phyloP scores from a whole-genome alignment of 1,140 invertebrate genomes.

The Drosophila santomea region DNA sequence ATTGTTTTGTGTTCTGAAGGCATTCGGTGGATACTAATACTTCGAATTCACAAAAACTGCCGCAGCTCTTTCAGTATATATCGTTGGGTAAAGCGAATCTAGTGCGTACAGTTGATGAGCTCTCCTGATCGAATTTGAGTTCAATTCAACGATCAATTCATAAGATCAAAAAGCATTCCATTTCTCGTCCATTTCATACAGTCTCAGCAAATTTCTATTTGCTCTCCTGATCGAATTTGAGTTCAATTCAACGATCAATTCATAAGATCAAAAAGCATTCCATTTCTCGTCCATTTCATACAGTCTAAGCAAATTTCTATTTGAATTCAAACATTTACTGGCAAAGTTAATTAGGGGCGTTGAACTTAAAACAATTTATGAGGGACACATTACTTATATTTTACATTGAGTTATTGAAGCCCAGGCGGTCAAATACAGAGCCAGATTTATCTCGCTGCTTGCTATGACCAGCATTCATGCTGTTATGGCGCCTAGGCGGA shows the following conservation, averaged over 20 bases:
- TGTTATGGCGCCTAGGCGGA: constrained; percentile 35
- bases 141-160: too few relatives aligned
- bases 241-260: too few relatives aligned
- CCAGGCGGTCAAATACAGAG: constrained; percentile 81
- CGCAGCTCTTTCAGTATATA: too few relatives aligned
- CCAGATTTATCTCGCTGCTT: constrained; percentile 44
- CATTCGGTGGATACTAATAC: background rate
- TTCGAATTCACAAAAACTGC: background rate
- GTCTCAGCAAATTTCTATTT: background rate
- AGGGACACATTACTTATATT: constrained; percentile 17
- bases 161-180: background rate
- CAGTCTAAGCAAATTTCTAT: background rate
- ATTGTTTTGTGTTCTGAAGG: background rate
- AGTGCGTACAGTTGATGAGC: too few relatives aligned
- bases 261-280: background rate
- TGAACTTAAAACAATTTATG: constrained; percentile 40
- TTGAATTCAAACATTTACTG: constrained; percentile 50
- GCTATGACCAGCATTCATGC: constrained; percentile 53
- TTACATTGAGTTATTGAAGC: constrained; percentile 74
- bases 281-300: background rate
- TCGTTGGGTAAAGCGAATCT: too few relatives aligned
- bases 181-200: background rate
- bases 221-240: background rate
- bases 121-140: too few relatives aligned
- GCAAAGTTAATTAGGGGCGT: constrained; percentile 32